These are phyloP conservation scores for Drosophila mulleri DNA, from an alignment of 2,888 invertebrate genomes.

Conservation along the genomic window DNA sequence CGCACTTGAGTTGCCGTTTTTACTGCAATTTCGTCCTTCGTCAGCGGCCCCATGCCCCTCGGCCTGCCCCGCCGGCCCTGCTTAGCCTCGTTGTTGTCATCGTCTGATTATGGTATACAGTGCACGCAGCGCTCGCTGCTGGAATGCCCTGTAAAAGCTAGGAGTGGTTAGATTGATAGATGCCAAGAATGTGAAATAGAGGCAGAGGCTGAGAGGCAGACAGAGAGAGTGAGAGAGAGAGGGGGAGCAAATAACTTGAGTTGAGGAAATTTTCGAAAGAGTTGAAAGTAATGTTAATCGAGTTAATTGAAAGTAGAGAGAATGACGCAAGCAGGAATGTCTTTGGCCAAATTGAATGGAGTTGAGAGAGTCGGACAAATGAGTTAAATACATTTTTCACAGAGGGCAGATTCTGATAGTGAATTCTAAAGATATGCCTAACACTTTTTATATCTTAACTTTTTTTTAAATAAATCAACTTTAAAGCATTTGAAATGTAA, in stretches of 20 bases:
- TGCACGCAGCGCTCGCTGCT: constrained; percentile 39
- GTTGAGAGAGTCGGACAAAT: not conserved
- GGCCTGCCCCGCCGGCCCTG: constrained; percentile 11
- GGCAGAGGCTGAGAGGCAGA: no score
- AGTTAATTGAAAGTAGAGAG: not conserved
- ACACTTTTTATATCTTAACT: no score
- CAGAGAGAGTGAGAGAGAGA: no score
- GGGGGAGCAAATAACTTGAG: not conserved
- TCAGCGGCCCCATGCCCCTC: constrained; percentile 30
- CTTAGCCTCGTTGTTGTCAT: constrained; percentile 38
- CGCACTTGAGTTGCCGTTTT: constrained; percentile 80
- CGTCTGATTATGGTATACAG: constrained; percentile 66
- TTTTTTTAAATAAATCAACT: no score
- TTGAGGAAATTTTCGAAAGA: not conserved
- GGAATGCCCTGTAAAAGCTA: constrained; percentile 26
- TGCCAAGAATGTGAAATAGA: not conserved
- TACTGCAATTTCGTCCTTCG: constrained; percentile 76
- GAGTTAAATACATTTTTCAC: not conserved
- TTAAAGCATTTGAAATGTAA: no score
- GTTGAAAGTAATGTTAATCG: not conserved
- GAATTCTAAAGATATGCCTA: no score
- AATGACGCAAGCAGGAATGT: not conserved
- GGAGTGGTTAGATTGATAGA: not conserved
- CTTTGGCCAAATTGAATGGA: no score
- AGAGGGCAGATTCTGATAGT: not conserved